A percentile compares a stretch with the other conserved stretches of the same genome.
Conservation (phyloP, 2,888 invertebrate species). For the Isotomurus palustris region DNA sequence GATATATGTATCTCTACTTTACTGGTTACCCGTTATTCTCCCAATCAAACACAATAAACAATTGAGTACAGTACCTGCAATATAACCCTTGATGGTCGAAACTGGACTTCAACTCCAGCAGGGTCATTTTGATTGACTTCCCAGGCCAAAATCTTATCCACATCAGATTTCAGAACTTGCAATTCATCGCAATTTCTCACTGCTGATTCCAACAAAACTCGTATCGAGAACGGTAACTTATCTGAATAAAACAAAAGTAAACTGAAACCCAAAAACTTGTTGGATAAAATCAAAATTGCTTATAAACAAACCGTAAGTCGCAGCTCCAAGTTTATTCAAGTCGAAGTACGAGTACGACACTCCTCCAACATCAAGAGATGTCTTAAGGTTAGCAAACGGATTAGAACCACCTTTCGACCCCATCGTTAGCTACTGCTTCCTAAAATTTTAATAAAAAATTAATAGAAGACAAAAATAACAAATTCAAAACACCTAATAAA, state of each 20-base stretch:
- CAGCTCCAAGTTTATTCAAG: constrained; percentile 18
- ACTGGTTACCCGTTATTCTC: too few species aligned
- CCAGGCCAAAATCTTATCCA: constrained; percentile 85
- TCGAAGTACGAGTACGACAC: constrained; percentile 29
- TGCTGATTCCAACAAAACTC: constrained; percentile 90
- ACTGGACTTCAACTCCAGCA: constrained; percentile 83
- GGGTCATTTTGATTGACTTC: constrained; percentile 64
- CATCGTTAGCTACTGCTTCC: background rate
- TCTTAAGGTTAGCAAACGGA: constrained; percentile 24
- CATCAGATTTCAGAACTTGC: constrained; percentile 79
- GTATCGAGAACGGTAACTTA: constrained; percentile 78
- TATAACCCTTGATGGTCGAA: constrained; percentile 92
- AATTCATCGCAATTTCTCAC: constrained; percentile 95
- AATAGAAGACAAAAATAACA: too few species aligned
- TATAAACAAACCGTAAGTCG: constrained; percentile 17
- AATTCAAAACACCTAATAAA: too few species aligned
- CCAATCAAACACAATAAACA: too few species aligned
- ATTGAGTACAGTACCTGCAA: constrained; percentile 74
- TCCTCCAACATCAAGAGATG: constrained; percentile 12
- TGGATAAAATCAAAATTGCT: background rate
- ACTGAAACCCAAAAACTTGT: background rate
- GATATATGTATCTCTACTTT: background rate
- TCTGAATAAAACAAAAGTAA: background rate
- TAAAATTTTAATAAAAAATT: too few species aligned
- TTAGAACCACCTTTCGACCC: constrained; percentile 12